phyloP scores from a whole-genome alignment of 2,113 vertebrate species.

The Tachycineta bicolor region DNA sequence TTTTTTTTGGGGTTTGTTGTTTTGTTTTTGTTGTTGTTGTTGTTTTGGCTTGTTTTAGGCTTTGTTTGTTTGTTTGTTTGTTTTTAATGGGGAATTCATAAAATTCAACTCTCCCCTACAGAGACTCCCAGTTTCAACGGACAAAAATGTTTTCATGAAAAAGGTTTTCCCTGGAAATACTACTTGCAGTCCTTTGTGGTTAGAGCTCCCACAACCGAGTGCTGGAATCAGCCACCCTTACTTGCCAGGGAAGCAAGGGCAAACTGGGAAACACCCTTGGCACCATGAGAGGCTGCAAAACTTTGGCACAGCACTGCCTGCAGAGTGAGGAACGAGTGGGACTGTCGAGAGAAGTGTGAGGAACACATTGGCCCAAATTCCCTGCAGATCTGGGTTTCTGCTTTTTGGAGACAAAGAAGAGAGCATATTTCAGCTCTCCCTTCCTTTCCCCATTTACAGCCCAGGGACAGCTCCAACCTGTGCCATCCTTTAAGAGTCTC shows the following conservation, averaged over 20 bases:
- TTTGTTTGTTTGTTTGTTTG: not conserved
- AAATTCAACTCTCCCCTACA: not conserved
- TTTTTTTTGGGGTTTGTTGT: no score
- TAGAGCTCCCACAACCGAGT: not conserved
- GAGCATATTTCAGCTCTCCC: not conserved
- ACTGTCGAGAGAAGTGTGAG: not conserved
- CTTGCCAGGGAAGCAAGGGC: not conserved
- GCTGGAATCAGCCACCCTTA: not conserved
- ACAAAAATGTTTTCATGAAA: not conserved
- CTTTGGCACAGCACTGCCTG: not conserved
- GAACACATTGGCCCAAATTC: slow-evolving; percentile 57
- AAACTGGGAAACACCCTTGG: not conserved
- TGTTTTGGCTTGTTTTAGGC: no score
- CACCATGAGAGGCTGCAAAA: fast-evolving
- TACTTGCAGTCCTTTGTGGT: not conserved
- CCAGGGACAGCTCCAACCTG: not conserved
- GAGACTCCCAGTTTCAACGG: not conserved
- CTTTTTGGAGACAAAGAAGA: not conserved
- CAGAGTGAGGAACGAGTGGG: not conserved
- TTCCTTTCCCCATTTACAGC: not conserved
- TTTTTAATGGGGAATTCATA: not conserved
- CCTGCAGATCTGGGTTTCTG: slow-evolving; percentile 12
- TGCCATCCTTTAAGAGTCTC: not conserved
- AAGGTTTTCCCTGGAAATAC: not conserved
- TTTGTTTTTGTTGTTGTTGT: not conserved